These are phyloP conservation scores for Diabrotica balteata DNA, from an alignment of 2,888 invertebrate genomes.

Conservation along the genomic window DNA sequence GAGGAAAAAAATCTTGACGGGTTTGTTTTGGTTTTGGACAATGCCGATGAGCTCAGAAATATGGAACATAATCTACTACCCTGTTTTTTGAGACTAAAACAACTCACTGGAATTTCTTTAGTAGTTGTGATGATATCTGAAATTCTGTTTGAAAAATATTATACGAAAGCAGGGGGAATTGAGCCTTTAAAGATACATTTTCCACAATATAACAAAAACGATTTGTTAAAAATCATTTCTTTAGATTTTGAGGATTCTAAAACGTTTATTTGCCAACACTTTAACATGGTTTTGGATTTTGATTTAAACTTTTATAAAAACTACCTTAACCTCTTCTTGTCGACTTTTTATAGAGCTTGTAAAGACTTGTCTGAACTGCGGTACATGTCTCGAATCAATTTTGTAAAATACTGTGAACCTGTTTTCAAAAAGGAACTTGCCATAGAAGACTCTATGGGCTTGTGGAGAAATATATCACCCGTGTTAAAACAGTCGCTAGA, in stretches of 20 bases:
- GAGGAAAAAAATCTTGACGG: conserved; percentile 59
- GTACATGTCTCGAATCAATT: conserved; percentile 80
- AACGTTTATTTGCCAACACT: conserved; percentile 43
- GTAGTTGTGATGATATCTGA: conserved; percentile 80
- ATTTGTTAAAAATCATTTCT: conserved; percentile 64
- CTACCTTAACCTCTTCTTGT: conserved; percentile 83
- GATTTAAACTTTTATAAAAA: conserved; percentile 71
- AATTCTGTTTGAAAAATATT: conserved; percentile 82
- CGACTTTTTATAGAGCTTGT: conserved; percentile 85
- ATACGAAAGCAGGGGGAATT: conserved; percentile 71
- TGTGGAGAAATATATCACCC: conserved; percentile 84
- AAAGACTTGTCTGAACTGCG: conserved; percentile 84
- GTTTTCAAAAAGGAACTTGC: conserved; percentile 71
- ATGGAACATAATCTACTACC: conserved; percentile 78
- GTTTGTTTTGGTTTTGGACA: conserved; percentile 77
- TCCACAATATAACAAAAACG: conserved; percentile 81
- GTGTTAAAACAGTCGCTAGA: conserved; percentile 78
- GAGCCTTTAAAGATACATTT: conserved; percentile 80
- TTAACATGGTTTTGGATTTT: conserved; percentile 43
- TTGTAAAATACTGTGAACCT: conserved; percentile 80
- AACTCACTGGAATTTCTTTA: conserved; percentile 75
- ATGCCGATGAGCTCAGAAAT: conserved; percentile 78
- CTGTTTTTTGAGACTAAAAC: conserved; percentile 75
- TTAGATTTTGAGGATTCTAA: conserved; percentile 55
- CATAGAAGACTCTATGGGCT: conserved; percentile 69